Conservation (phyloP, 2,797 vertebrate genomes). For the Ceryle rudis region DNA sequence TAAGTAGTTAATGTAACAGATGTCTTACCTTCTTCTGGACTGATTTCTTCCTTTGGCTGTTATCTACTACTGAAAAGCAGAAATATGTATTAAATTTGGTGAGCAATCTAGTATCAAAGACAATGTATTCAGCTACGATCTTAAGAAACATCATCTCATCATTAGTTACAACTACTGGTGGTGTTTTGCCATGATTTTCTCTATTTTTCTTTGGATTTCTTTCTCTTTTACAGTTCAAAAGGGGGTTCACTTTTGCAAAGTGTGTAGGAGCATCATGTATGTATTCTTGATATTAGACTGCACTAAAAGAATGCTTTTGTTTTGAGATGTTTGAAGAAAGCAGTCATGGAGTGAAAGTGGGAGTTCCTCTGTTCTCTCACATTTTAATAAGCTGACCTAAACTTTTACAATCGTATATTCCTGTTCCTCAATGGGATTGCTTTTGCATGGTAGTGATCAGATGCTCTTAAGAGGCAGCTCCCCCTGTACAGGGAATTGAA, state of each 20-base stretch:
- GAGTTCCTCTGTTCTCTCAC: background rate
- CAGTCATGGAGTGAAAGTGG: background rate
- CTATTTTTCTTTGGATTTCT: background rate
- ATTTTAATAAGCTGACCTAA: constrained; percentile 49
- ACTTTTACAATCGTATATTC: background rate
- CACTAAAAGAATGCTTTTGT: background rate
- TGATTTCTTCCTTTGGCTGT: background rate
- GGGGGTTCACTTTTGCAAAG: background rate
- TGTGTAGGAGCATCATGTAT: background rate
- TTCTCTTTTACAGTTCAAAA: background rate
- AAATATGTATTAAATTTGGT: background rate
- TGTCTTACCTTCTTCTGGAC: background rate
- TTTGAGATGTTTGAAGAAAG: background rate
- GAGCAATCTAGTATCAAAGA: background rate
- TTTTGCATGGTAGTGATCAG: background rate
- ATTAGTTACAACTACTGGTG: background rate
- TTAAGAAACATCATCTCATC: background rate
- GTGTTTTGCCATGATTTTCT: background rate
- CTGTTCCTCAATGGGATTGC: background rate
- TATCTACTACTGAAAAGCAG: background rate
- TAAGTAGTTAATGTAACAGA: background rate
- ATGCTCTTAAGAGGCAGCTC: background rate
- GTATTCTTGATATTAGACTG: background rate
- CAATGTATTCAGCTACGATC: background rate
- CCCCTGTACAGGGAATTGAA: background rate